phyloP scores from a whole-genome alignment of 2,888 invertebrate species.

The Eupsilia transversa region DNA sequence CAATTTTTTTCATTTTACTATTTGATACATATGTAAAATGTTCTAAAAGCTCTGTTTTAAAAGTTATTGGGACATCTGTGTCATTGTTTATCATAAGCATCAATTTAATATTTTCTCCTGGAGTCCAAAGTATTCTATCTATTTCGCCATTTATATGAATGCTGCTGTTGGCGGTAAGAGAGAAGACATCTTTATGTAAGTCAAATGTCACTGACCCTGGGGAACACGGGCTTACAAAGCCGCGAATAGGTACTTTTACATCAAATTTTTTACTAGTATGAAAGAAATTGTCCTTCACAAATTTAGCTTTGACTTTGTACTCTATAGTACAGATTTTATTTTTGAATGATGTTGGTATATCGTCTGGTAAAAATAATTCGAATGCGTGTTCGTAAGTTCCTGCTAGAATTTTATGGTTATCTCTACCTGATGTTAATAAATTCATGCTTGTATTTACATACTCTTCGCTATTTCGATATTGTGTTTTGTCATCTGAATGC shows the following conservation, averaged over 20 bases:
- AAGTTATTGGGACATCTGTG: slow-evolving; percentile 24
- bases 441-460: slow-evolving; percentile 50
- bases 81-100: slow-evolving; percentile 38
- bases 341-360: slow-evolving; percentile 52
- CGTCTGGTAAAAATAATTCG: slow-evolving; percentile 40
- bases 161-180: neutral
- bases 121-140: slow-evolving; percentile 37
- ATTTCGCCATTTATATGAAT: slow-evolving; percentile 38
- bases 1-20: neutral
- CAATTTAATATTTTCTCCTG: slow-evolving; percentile 53
- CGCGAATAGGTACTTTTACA: slow-evolving; percentile 36
- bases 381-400: slow-evolving; percentile 41
- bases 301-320: slow-evolving; percentile 42
- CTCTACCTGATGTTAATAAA: slow-evolving; percentile 20
- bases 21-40: slow-evolving; percentile 43
- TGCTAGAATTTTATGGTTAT: neutral
- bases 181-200: slow-evolving; percentile 40
- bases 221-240: slow-evolving; percentile 21
- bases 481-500: neutral
- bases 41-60: slow-evolving; percentile 48
- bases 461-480: slow-evolving; percentile 52
- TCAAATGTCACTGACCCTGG: slow-evolving; percentile 35
- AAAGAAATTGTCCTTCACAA: slow-evolving; percentile 45
- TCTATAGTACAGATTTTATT: slow-evolving; percentile 38
- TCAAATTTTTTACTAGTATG: slow-evolving; percentile 22